A percentile compares a stretch with the other conserved stretches of the same genome.
Conservation (phyloP, 1,140 invertebrate genomes). For the Drosophila sechellia region DNA sequence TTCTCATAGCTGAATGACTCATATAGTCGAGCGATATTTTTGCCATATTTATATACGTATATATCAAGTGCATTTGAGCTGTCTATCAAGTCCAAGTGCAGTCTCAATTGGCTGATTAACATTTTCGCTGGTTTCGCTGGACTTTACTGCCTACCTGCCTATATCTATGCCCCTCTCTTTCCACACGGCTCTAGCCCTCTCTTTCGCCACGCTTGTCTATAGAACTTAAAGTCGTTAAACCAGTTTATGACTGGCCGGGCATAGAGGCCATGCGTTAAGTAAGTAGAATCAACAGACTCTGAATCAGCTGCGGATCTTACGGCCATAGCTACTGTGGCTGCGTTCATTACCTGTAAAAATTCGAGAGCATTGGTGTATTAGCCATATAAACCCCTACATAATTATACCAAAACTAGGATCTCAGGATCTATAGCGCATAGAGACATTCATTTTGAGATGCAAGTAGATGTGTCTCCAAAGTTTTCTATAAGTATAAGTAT, state of each 20-base stretch:
- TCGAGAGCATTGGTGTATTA: neutral
- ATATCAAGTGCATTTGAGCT: slow-evolving; percentile 18
- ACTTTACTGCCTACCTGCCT: slow-evolving; percentile 28
- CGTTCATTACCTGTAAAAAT: slow-evolving; percentile 11
- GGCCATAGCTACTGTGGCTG: slow-evolving; percentile 26
- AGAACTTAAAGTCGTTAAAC: slow-evolving; percentile 73
- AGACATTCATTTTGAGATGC: neutral
- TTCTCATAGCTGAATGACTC: slow-evolving; percentile 4
- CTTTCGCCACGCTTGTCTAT: slow-evolving; percentile 8
- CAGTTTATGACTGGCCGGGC: slow-evolving; percentile 71
- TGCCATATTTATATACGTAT: neutral
- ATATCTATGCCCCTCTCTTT: slow-evolving; percentile 11
- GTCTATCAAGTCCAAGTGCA: slow-evolving; percentile 50
- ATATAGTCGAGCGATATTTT: neutral
- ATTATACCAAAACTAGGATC: neutral
- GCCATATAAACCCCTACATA: neutral
- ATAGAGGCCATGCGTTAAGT: slow-evolving; percentile 60
- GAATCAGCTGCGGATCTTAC: slow-evolving; percentile 46
- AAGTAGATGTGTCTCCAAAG: neutral
- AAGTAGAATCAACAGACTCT: slow-evolving; percentile 71
- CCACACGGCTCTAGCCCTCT: neutral
- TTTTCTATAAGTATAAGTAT: no score
- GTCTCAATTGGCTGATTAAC: slow-evolving; percentile 27
- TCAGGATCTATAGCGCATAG: neutral
- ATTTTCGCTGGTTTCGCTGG: slow-evolving; percentile 5